A percentile compares a stretch with the other conserved stretches of the same genome.
Conservation (phyloP, 2,888 invertebrate species). For the Suillia variegata region DNA sequence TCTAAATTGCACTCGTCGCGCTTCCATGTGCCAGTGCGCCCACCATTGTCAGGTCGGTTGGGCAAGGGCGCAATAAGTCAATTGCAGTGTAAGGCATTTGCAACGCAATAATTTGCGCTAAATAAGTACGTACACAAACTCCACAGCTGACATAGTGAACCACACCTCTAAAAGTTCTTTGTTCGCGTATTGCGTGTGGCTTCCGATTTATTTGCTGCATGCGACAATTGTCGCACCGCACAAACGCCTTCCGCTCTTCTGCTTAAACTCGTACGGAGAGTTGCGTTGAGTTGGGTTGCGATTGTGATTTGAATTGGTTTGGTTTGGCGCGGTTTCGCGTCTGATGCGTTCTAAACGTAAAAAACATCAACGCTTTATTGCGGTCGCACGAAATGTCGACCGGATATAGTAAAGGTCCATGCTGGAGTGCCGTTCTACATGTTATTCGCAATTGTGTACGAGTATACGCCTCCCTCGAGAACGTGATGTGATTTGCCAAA, state of each 20-base stretch:
- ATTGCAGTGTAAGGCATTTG: neutral
- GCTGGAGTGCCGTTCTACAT: neutral
- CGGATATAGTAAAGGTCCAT: neutral
- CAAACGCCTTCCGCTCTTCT: neutral
- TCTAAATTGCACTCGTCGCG: neutral
- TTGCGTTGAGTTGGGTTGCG: neutral
- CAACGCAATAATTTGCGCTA: neutral
- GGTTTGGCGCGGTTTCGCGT: too few species aligned
- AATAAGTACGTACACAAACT: neutral
- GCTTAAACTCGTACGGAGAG: neutral
- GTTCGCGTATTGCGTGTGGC: neutral
- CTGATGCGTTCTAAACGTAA: too few species aligned
- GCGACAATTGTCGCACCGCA: neutral
- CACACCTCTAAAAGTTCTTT: too few species aligned
- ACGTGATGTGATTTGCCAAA: neutral
- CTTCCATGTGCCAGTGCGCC: neutral
- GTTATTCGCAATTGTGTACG: too few species aligned
- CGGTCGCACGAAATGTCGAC: neutral
- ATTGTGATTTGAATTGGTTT: neutral
- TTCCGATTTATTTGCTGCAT: neutral
- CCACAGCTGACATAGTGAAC: neutral
- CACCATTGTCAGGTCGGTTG: too few species aligned
- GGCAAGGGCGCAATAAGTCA: neutral
- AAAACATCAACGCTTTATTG: too few species aligned
- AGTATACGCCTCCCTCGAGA: neutral